Conservation (phyloP, 2,888 invertebrate genomes). For the Embidobia sp. region DNA sequence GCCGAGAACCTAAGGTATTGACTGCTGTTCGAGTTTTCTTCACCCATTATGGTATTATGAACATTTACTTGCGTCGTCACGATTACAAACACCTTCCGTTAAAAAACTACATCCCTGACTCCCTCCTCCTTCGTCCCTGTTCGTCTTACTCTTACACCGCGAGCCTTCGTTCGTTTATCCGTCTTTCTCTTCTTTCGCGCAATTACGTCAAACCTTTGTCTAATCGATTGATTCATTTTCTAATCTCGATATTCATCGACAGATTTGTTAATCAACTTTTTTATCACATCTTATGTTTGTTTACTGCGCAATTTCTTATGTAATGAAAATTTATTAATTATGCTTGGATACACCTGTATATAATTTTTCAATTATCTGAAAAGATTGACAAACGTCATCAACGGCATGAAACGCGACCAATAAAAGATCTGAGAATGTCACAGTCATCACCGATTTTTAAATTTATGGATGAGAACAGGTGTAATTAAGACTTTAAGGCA, state of each 20-base stretch:
- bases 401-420: too few species aligned
- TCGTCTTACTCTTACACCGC: slow-evolving; percentile 8
- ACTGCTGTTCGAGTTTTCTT: slow-evolving; percentile 74
- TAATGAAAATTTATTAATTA: slow-evolving; percentile 4
- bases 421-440: too few species aligned
- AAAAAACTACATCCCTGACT: slow-evolving; percentile 61
- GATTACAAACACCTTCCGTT: slow-evolving; percentile 74
- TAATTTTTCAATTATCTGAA: not conserved
- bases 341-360: not conserved
- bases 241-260: slow-evolving; percentile 52
- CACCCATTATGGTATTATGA: slow-evolving; percentile 79
- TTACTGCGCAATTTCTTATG: slow-evolving; percentile 1
- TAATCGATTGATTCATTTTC: slow-evolving; percentile 63
- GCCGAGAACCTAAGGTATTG: slow-evolving; percentile 70
- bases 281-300: slow-evolving; percentile 5
- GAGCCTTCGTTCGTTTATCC: slow-evolving; percentile 13
- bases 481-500: slow-evolving; percentile 10
- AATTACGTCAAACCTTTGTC: slow-evolving; percentile 60
- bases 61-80: slow-evolving; percentile 79
- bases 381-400: too few species aligned
- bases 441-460: too few species aligned
- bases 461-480: not conserved
- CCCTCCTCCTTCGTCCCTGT: not conserved
- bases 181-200: slow-evolving; percentile 19
- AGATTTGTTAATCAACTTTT: slow-evolving; percentile 28